Percentiles rank a stretch among this genome's conserved stretches.
These are phyloP conservation scores for Ondatra zibethicus DNA, from an alignment of 2,113 vertebrate species.

Conservation along the genomic window DNA sequence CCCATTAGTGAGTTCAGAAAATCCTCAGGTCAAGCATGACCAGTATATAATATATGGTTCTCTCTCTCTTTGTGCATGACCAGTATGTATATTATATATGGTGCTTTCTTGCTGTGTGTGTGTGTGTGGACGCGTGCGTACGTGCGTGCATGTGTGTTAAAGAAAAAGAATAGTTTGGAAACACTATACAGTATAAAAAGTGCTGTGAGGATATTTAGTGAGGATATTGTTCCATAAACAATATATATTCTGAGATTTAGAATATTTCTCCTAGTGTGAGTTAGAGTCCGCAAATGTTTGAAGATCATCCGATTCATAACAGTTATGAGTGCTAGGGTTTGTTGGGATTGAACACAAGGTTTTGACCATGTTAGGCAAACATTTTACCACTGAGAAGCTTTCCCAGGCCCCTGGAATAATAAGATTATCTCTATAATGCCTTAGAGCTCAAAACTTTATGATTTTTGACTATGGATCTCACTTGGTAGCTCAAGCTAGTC, in stretches of 20 bases:
- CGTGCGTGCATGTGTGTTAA: no score
- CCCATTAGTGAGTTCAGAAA: not conserved
- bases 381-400: not conserved
- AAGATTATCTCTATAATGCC: not conserved
- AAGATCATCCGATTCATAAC: not conserved
- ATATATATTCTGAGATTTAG: not conserved
- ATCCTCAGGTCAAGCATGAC: not conserved
- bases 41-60: not conserved
- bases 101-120: no score
- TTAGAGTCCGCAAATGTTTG: not conserved
- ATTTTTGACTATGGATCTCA: not conserved
- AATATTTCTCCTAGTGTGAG: not conserved
- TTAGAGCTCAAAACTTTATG: not conserved
- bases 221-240: slow-evolving; percentile 10
- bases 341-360: not conserved
- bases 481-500: not conserved
- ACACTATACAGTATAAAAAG: slow-evolving; percentile 21
- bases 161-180: not conserved
- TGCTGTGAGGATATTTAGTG: not conserved
- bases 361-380: not conserved
- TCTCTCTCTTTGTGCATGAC: no score
- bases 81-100: not conserved
- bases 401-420: not conserved
- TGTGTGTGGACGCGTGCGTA: accelerated
- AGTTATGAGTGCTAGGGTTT: not conserved